These are phyloP conservation scores for Seladonia tumulorum DNA, from an alignment of 2,888 invertebrate genomes.

Conservation along the genomic window DNA sequence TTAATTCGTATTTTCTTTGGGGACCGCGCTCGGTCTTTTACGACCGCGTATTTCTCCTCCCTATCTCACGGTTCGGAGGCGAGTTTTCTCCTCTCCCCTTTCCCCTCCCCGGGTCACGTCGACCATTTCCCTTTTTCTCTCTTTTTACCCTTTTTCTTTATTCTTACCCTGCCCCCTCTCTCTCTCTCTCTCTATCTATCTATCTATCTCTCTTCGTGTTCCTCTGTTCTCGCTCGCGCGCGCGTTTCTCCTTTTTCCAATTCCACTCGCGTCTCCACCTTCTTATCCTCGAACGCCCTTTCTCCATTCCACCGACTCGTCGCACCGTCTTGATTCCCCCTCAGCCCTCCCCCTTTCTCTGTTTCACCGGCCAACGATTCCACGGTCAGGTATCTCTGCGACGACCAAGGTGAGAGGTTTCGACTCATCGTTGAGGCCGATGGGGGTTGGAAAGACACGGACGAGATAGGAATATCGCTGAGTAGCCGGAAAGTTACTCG, in stretches of 20 bases:
- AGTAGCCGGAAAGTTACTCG: constrained; percentile 12
- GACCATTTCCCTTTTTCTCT: constrained; percentile 54
- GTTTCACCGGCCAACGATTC: constrained; percentile 31
- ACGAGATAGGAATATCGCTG: constrained; percentile 37
- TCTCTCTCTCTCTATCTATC: constrained; percentile 42
- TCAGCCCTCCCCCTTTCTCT: constrained; percentile 4
- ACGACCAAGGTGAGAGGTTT: constrained; percentile 20
- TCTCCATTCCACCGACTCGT: constrained; percentile 49
- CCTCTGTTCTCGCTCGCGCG: background rate
- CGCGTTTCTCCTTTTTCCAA: background rate
- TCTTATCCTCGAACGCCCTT: constrained; percentile 56
- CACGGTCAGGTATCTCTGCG: constrained; percentile 45
- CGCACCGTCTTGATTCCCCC: constrained; percentile 33
- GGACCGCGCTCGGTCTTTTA: constrained; percentile 80
- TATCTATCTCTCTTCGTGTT: background rate
- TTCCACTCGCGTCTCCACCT: constrained; percentile 51
- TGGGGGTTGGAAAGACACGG: constrained; percentile 27
- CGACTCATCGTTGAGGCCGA: background rate
- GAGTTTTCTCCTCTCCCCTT: constrained; percentile 69
- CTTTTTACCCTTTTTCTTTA: constrained; percentile 42
- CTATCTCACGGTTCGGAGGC: constrained; percentile 72
- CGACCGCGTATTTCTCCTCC: constrained; percentile 80
- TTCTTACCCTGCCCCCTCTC: constrained; percentile 51
- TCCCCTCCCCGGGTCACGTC: constrained; percentile 34
- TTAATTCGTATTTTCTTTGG: constrained; percentile 83